Evolutionary conservation across 2,113 vertebrate genomes (phyloP).

Genomic region (Sceloporus undulatus): DNA sequence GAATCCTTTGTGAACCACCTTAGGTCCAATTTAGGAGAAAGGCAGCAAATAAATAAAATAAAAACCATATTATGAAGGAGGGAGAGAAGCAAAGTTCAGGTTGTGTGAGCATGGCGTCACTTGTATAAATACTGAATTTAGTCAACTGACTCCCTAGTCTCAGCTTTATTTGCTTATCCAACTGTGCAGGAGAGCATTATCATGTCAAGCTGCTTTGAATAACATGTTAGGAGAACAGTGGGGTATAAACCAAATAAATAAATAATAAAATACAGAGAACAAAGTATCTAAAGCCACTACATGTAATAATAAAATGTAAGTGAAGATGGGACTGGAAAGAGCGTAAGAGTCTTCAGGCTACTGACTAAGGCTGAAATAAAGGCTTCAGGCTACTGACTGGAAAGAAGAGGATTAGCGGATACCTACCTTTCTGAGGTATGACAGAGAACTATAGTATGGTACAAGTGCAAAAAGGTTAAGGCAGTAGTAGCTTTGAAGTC

Average conservation of each 20-base stretch:
- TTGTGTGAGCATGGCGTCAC: not conserved
- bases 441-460: conserved; percentile 86
- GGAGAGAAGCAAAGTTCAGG: not conserved
- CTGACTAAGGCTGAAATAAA: too few species aligned
- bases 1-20: too few species aligned
- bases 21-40: too few species aligned
- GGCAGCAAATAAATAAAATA: too few species aligned
- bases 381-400: not conserved
- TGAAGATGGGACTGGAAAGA: not conserved
- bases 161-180: not conserved
- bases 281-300: not conserved
- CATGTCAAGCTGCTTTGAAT: not conserved
- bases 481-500: conserved; percentile 95
- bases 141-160: not conserved
- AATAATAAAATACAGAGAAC: not conserved
- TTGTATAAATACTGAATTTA: not conserved
- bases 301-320: not conserved
- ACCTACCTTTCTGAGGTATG: conserved; percentile 91
- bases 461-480: conserved; percentile 98
- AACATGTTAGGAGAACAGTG: not conserved
- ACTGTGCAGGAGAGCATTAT: not conserved
- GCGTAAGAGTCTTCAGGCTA: not conserved
- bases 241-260: too few species aligned
- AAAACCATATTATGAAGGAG: too few species aligned
- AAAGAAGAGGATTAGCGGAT: not conserved